Evolutionary conservation across 2,113 vertebrate species (phyloP), one percentile per base, ranked within the genome.

Genomic region (Noturus placidus): DNA sequence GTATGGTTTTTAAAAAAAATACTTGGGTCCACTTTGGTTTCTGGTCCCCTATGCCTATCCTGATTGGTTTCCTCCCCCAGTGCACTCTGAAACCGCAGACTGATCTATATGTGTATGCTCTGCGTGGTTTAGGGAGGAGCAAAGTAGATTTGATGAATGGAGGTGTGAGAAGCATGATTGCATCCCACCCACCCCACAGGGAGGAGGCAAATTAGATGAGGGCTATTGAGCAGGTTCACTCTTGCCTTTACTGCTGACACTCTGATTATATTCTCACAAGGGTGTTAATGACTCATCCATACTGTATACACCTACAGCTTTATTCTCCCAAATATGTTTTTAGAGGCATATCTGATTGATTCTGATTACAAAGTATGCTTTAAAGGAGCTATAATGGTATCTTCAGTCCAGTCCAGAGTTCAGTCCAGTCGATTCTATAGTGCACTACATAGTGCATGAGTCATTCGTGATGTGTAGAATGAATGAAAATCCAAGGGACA

Each of bases 161-260:
- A 86, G 83, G 81, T 38, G 19, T 87, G 63, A 76, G 65, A 87
- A 77, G 65, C 8, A 30, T 83, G 69, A 77, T 19, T 84, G 6
- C 15, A 38, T 14, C 52, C 52, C 52, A 10, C 52, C 84, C 81
- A 25, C n/a, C 88, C 84, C 82, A 17, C 10, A 20, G 89, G 82
- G 76, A 85, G 35, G 78, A 77, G 72, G 59, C 61, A 86, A 87
- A 70, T 88, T 76, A 85, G 25, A n/a, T 9, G 38, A 80, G 30
- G 63, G 30, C 7, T 54, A 33, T n/a, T 56, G 78, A 88, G 59
- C 90, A 88, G 85, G 90, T 86, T 83, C 72, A 86, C 78, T 82
- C 88, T 89, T 89, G 88, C 65, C 78, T 87, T 15, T 5, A 65
- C 59, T 72, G 50, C 79, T 86, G 76, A 87, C 79, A 63, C 70